Conservation (phyloP, 2,797 vertebrate species). For the Pipistrellus nathusii region DNA sequence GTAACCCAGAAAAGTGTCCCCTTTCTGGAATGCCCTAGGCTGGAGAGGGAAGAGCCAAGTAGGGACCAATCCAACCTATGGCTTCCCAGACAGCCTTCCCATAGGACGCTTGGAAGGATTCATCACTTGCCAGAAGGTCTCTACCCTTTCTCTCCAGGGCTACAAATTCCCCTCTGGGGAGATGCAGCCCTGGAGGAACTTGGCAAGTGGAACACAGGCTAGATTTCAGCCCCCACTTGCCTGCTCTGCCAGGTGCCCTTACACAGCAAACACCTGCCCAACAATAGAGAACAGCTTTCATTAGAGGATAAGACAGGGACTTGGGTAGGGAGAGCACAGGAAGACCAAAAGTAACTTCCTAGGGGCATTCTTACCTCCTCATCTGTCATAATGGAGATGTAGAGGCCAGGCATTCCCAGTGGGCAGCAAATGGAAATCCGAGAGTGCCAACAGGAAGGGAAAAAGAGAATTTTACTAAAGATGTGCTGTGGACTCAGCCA, state of each 20-base stretch:
- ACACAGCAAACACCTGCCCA: not conserved
- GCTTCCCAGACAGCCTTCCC: constrained; percentile 32
- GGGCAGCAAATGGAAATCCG: constrained; percentile 61
- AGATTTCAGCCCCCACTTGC: not conserved
- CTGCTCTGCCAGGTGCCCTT: not conserved
- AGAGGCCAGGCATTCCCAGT: constrained; percentile 47
- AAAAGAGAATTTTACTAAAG: constrained; percentile 72
- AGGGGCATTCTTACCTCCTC: constrained; percentile 77
- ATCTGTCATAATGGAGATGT: constrained; percentile 60
- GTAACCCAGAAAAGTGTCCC: constrained; percentile 62
- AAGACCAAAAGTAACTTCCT: not conserved
- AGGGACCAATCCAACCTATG: not conserved
- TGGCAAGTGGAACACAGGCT: not conserved
- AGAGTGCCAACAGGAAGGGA: constrained; percentile 30
- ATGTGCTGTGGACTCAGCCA: not conserved
- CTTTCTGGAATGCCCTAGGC: constrained; percentile 53
- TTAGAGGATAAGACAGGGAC: not conserved
- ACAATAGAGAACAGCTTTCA: not conserved
- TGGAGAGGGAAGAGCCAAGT: not conserved
- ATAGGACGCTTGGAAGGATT: constrained; percentile 2
- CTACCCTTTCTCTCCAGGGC: constrained; percentile 5
- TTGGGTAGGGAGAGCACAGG: not conserved
- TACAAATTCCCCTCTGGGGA: not conserved
- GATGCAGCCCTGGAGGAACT: not conserved
- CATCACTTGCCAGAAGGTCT: not conserved